Base-by-base conservation (phyloP, 2,113 vertebrate species). In the Pygoscelis adeliae region DNA sequence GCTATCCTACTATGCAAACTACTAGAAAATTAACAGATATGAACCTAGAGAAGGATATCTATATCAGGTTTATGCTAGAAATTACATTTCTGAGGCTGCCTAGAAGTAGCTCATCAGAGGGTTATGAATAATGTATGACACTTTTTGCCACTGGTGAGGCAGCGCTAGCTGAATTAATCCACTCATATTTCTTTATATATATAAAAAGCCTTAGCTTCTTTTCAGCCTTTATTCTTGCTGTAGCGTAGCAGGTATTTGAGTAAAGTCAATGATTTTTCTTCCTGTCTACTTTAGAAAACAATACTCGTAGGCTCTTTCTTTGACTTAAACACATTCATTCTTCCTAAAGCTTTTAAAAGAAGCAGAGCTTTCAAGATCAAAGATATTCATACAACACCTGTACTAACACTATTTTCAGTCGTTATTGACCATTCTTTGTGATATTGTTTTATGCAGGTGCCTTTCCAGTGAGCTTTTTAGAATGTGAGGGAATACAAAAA, bases 341-440 rank as follows among this genome's bases (percentile, higher is more conserved):
- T 97, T 95, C 94, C 98, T 93, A 97, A 97, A 98, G 92, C 97
- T 98, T 98, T 97, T 97, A 96, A 98, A 97, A 98, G 97, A 98
- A 96, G 97, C 97, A 96, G 88, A 97, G 95, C 95, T 97, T 98
- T 95, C 69, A 79, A 98, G 98, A 98, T 98, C 98, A 98, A 98
- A 98, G 98, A 97, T 97, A 97, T 95, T 96, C 95, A 80, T 83
- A 58, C 96, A 97, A 94, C 98, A 98, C 98, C 98, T 98, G 98
- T 98, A 96, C 98, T 97, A 98, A 98, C 98, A 98, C 90, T 95
- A 93, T 96, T 97, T 96, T 97, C 97, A 94, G 95, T 95, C 93
- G 34, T 97, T 96, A 96, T 96, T 97, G 98, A 97, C 98, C 97
- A 97, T 98, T 98, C 98, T 98, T 96, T 97, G 96, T 98, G 96